Evolutionary conservation across 2,113 vertebrate species (phyloP), one percentile per base, ranked within the genome.

Genomic region (Gila orcuttii): DNA sequence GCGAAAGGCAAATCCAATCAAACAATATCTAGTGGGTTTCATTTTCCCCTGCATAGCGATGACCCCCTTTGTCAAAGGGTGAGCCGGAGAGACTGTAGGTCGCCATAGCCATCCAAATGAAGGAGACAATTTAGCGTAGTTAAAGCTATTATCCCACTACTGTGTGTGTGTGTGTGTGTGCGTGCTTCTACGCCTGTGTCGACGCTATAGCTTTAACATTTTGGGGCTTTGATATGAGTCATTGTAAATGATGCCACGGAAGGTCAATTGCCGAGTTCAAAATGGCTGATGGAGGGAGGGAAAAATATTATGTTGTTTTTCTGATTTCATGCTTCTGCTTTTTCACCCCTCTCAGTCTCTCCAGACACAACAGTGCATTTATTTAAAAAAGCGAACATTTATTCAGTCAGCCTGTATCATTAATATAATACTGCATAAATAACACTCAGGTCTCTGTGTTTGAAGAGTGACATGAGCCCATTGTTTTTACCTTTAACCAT

Each of bases 1-100:
- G 92, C 93, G 93, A 94, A 94, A 93, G 92, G 93, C 91, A 94
- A 95, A 95, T 96, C 94, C 94, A 95, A 95, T 95, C 94, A 96
- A 95, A 95, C 94, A 94, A 93, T 95, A 94, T 95, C 94, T 94
- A 92, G 92, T 93, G 93, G 93, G 93, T 93, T 94, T 95, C 93
- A 93, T 95, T 94, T 94, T 90, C 91, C 80, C 84, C 88, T 89
- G 93, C 93, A 89, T 89, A 86, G 91, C 91, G 93, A 93, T 93
- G 94, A 94, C 94, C 93, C 91, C 88, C 93, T 95, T 94, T 94
- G 94, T 95, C 94, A 94, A 93, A 94, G 94, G 95, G 94, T 92
- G 92, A 94, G 92, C 89, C 89, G 88, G 74, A 75, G 88, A 91
- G 93, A 92, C 94, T 91, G 92, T 91, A 91, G 94, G 93, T 94